phyloP scores from a whole-genome alignment of 2,113 vertebrate species.

The Pseudorhombus dupliciocellatus region DNA sequence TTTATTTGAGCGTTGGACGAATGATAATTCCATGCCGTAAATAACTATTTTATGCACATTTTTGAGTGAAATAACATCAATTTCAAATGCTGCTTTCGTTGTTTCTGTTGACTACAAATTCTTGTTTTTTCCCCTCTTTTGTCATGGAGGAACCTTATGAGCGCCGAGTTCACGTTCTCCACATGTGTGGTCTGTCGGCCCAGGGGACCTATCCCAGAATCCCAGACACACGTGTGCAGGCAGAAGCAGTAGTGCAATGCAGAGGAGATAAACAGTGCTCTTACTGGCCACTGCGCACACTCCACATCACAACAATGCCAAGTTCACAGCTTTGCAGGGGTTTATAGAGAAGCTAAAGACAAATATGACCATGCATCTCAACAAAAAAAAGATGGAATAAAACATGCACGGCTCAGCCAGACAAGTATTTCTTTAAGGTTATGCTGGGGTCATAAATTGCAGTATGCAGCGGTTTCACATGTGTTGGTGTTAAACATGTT shows the following conservation, averaged over 20 bases:
- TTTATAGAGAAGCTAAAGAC: constrained; percentile 20
- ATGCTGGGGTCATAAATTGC: constrained; percentile 3
- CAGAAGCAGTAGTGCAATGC: constrained; percentile 79
- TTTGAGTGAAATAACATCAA: not conserved
- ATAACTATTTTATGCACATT: not conserved
- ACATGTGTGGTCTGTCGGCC: constrained; percentile 83
- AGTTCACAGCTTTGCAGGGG: constrained; percentile 46
- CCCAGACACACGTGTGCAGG: constrained; percentile 81
- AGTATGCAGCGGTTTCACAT: not conserved
- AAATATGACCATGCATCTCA: constrained; percentile 14
- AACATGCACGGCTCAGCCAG: not conserved
- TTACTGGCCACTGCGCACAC: constrained; percentile 73
- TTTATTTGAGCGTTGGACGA: constrained; percentile 13
- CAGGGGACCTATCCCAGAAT: constrained; percentile 80
- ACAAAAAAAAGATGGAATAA: not conserved
- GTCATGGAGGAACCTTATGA: constrained; percentile 47
- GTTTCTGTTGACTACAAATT: constrained; percentile 25
- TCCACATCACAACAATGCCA: constrained; percentile 64
- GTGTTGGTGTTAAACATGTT: constrained; percentile 19
- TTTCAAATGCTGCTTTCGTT: constrained; percentile 33
- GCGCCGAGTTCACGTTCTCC: constrained; percentile 75
- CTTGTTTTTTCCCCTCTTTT: constrained; percentile 19
- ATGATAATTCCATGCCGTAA: constrained; percentile 5
- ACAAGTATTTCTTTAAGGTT: constrained; percentile 2
- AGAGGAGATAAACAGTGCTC: constrained; percentile 79